phyloP scores from a whole-genome alignment of 2,797 vertebrate species.

The Spea hammondii region DNA sequence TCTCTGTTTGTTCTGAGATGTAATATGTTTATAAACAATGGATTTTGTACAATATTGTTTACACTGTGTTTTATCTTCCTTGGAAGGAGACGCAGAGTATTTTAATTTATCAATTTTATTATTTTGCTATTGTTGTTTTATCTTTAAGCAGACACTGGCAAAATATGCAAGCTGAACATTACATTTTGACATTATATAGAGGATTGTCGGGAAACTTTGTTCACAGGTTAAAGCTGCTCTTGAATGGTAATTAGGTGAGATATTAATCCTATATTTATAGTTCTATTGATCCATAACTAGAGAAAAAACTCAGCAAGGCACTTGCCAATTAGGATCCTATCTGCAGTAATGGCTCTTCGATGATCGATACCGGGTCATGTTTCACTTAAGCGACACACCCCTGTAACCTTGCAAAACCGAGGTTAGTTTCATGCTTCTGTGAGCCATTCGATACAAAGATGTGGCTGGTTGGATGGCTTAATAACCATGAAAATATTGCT shows the following conservation, averaged over 20 bases:
- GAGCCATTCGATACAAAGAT: slow-evolving; percentile 24
- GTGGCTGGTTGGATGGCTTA: slow-evolving; percentile 8
- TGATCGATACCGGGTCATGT: slow-evolving; percentile 2
- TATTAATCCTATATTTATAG: slow-evolving; percentile 9
- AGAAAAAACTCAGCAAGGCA: neutral
- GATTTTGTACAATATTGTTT: too few species aligned
- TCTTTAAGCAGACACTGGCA: neutral
- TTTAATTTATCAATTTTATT: neutral
- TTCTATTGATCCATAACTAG: slow-evolving; percentile 2
- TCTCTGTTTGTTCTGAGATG: too few species aligned
- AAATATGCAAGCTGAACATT: neutral
- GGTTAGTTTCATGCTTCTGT: slow-evolving; percentile 34
- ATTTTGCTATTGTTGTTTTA: neutral
- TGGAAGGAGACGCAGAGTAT: too few species aligned
- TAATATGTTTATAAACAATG: too few species aligned
- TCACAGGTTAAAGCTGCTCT: neutral
- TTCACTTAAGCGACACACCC: neutral
- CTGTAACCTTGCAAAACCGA: slow-evolving; percentile 7
- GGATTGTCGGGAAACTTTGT: neutral
- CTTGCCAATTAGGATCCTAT: slow-evolving; percentile 1
- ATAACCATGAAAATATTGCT: slow-evolving; percentile 6
- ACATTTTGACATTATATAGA: neutral
- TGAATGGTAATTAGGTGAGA: neutral
- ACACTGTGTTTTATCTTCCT: too few species aligned
- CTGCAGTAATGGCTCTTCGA: neutral